These are phyloP conservation scores for Cataglyphis altisquamis DNA, from an alignment of 2,888 invertebrate species.

Conservation along the genomic window DNA sequence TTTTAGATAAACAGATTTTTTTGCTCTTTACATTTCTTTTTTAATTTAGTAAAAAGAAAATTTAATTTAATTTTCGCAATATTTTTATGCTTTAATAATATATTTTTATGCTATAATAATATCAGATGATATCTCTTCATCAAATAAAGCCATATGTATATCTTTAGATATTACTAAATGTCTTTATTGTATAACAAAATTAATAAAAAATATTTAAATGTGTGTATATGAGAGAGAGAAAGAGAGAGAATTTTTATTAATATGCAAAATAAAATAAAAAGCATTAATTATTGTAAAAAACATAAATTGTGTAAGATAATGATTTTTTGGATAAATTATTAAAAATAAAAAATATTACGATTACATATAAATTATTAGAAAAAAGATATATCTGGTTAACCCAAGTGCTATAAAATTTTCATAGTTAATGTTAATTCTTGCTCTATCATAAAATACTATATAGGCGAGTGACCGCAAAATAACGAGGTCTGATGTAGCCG, in stretches of 20 bases:
- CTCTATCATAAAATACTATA: conserved; percentile 4
- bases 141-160: not conserved
- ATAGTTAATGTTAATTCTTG: conserved; percentile 9
- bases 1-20: not conserved
- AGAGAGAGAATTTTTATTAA: not conserved
- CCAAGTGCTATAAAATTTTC: not conserved
- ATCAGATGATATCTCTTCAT: not conserved
- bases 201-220: not conserved
- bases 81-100: not conserved
- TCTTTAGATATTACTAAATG: not conserved
- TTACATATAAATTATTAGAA: conserved; percentile 14
- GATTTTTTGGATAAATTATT: conserved; percentile 14
- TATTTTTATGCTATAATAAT: not conserved
- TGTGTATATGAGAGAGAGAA: too few relatives aligned
- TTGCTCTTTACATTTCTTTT: not conserved
- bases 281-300: not conserved
- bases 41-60: conserved; percentile 7
- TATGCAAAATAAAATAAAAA: not conserved
- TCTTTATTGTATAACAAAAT: not conserved
- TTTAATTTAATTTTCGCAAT: not conserved
- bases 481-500: conserved; percentile 37
- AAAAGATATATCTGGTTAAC: not conserved
- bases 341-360: conserved; percentile 23
- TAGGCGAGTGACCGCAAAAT: conserved; percentile 3
- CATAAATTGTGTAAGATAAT: not conserved